Evolutionary conservation across 2,113 vertebrate genomes (phyloP), one percentile per base, ranked within the genome.

Genomic region (Baryphthengus martii): DNA sequence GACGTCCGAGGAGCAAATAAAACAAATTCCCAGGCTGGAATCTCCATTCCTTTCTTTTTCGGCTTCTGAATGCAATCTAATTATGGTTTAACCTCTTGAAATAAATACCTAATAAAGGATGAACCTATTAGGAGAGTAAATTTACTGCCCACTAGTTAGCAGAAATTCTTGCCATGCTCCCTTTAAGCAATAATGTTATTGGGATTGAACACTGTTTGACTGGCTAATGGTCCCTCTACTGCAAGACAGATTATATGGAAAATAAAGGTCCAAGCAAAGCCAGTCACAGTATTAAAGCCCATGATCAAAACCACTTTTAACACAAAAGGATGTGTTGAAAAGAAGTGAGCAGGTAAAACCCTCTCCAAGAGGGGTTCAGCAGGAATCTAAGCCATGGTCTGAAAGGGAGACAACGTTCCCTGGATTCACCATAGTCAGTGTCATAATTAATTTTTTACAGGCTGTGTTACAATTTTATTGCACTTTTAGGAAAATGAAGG

Each of bases 61-160:
- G 25, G 95, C 90, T 89, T 96, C 81, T 90, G 78, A 85, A 73
- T 80, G 89, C 95, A 95, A 96, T 98, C 98, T 97, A 98, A 98
- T 98, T 97, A 98, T 92, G 89, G 95, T 91, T 97, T 97, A 35
- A 96, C 95, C 97, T 98, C 94, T 95, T 42, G 87, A 98, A 98
- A 98, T 98, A 98, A 98, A 98, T 98, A 97, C 95, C 97, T 96
- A 98, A 96, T 97, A 98, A 97, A 97, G 96, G 97, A 98, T 97
- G 97, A 98, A 98, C 95, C 96, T 97, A 97, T 98, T 98, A 97
- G 95, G 95, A 97, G 96, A 92, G 94, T 91, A 97, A 98, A 98
- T 98, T 97, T 98, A 97, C 96, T 97, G 89, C 95, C 88, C 73
- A 78, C 79, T 95, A 84, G 33, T 97, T 97, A 97, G 97, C 85